Evolutionary conservation across 2,113 vertebrate species (phyloP).

Genomic region (Thinocorus orbignyianus): DNA sequence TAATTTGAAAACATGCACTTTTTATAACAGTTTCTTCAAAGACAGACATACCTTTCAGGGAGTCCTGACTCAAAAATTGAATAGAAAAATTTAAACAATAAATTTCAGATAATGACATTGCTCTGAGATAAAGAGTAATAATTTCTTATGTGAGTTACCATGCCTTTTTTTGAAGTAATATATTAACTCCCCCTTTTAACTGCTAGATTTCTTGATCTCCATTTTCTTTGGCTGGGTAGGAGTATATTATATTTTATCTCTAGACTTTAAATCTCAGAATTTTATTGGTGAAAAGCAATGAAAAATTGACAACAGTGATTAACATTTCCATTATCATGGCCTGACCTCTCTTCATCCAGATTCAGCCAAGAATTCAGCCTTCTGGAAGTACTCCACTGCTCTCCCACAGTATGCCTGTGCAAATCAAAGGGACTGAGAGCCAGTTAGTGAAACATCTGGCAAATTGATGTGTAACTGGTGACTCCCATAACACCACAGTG

Average conservation of each 20-base stretch:
- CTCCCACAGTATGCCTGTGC: not conserved
- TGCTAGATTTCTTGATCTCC: not conserved
- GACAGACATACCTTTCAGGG: not conserved
- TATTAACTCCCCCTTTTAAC: not conserved
- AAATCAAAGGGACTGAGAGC: conserved; percentile 14
- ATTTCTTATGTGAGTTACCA: not conserved
- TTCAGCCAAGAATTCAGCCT: not conserved
- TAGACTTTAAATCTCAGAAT: not conserved
- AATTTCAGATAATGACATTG: not conserved
- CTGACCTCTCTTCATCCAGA: not conserved
- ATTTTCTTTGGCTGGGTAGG: not conserved
- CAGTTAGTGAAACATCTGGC: not conserved
- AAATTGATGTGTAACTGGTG: not conserved
- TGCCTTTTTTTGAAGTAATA: not conserved
- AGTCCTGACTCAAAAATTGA: not conserved
- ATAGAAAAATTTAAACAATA: not conserved
- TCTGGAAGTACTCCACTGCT: not conserved
- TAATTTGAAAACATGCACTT: not conserved
- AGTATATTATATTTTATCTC: not conserved
- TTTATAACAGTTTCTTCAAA: not conserved
- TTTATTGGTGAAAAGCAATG: not conserved
- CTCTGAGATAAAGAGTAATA: not conserved
- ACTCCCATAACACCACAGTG: not conserved
- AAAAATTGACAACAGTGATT: not conserved
- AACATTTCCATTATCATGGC: not conserved